phyloP scores from a whole-genome alignment of 1,140 invertebrate genomes.

The Holotrichia oblita region DNA sequence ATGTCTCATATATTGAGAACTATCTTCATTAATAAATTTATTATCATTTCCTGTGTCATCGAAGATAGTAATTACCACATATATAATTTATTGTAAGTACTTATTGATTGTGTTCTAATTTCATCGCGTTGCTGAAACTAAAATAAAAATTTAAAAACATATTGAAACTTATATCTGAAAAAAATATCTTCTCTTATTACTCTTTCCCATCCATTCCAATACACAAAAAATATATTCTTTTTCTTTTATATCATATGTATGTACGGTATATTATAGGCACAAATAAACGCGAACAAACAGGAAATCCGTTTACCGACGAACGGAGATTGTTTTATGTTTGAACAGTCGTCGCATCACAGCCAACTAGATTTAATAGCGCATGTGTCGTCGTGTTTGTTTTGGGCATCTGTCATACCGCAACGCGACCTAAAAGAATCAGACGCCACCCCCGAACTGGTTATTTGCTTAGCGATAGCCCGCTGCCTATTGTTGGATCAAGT shows the following conservation, averaged over 20 bases:
- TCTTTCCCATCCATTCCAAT: not conserved
- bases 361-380: conserved; percentile 38
- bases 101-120: too few species aligned
- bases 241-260: not conserved
- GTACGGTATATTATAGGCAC: not conserved
- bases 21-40: too few species aligned
- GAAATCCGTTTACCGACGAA: conserved; percentile 38
- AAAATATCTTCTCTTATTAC: not conserved
- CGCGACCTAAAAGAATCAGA: conserved; percentile 31
- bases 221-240: not conserved
- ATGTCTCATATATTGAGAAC: too few species aligned
- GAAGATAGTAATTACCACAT: too few species aligned
- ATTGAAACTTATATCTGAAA: too few species aligned
- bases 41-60: too few species aligned
- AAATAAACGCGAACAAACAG: conserved; percentile 35
- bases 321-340: conserved; percentile 40
- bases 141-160: too few species aligned
- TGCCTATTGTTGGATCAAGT: conserved; percentile 30
- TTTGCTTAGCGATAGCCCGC: conserved; percentile 15
- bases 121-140: too few species aligned
- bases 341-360: conserved; percentile 32
- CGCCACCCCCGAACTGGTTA: conserved; percentile 16
- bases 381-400: conserved; percentile 36
- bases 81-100: too few species aligned
- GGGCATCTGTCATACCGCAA: conserved; percentile 36